phyloP scores from a whole-genome alignment of 2,797 vertebrate species.

The Myioborus melanocephalus region DNA sequence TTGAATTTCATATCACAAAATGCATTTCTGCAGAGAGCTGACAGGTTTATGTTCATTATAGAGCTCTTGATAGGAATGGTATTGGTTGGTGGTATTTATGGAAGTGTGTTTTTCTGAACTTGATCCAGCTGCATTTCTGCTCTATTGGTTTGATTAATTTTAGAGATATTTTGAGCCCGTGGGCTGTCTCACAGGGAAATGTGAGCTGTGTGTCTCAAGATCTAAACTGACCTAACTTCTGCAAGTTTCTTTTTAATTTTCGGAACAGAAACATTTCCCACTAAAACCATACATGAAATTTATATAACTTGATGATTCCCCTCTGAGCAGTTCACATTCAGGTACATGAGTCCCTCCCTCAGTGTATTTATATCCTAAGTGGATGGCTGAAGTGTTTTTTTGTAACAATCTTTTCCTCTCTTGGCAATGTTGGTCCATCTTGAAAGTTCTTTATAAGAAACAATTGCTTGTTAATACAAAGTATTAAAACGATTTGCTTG shows the following conservation, averaged over 20 bases:
- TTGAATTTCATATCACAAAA: background rate
- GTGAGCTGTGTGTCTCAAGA: background rate
- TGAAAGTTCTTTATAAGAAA: background rate
- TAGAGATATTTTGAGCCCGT: background rate
- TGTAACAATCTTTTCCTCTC: background rate
- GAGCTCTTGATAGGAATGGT: background rate
- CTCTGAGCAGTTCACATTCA: background rate
- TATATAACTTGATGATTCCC: background rate
- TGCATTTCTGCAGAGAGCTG: background rate
- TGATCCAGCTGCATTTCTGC: background rate
- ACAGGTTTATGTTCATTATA: background rate
- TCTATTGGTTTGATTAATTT: background rate
- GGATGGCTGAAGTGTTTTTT: fast-evolving
- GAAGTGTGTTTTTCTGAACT: background rate
- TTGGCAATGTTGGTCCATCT: background rate
- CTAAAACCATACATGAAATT: background rate
- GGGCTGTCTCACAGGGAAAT: background rate
- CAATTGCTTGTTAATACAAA: background rate
- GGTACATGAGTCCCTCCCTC: background rate
- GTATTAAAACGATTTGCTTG: background rate
- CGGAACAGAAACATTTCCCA: background rate
- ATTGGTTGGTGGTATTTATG: background rate
- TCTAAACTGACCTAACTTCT: background rate
- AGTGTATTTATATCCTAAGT: background rate
- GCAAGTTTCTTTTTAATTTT: background rate